phyloP scores from a whole-genome alignment of 2,797 vertebrate species.

The Pteronotus mesoamericanus region DNA sequence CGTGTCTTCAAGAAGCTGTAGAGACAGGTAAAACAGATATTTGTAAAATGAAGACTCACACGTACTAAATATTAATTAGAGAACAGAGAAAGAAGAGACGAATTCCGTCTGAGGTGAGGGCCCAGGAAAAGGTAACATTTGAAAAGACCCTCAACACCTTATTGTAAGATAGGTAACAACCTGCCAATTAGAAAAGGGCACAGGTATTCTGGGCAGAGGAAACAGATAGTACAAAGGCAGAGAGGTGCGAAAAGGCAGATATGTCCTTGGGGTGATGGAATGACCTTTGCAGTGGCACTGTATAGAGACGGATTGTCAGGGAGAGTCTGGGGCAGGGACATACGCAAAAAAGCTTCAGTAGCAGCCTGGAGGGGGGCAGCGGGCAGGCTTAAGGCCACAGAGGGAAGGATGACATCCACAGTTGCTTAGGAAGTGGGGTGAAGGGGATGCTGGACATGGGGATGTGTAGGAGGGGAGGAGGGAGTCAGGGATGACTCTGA shows the following conservation, averaged over 20 bases:
- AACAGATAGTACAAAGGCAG: background rate
- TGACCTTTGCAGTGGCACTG: background rate
- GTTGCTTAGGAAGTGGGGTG: background rate
- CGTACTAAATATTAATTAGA: background rate
- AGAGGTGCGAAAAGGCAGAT: background rate
- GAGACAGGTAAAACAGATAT: background rate
- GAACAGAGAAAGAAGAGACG: background rate
- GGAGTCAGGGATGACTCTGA: background rate
- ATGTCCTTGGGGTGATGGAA: background rate
- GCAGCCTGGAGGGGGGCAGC: background rate
- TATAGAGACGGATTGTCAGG: background rate
- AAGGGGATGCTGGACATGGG: background rate
- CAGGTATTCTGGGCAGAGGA: background rate
- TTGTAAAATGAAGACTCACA: background rate
- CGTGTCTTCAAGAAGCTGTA: conserved; percentile 5
- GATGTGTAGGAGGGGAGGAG: background rate
- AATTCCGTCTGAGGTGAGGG: background rate
- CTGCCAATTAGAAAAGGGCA: background rate
- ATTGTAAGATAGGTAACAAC: background rate
- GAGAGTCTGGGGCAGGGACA: background rate
- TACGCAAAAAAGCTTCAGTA: background rate
- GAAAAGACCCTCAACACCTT: background rate
- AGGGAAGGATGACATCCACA: background rate
- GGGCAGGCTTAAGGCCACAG: background rate
- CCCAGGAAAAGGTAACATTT: background rate